phyloP scores from a whole-genome alignment of 2,797 vertebrate species.

The Danionella dracula region DNA sequence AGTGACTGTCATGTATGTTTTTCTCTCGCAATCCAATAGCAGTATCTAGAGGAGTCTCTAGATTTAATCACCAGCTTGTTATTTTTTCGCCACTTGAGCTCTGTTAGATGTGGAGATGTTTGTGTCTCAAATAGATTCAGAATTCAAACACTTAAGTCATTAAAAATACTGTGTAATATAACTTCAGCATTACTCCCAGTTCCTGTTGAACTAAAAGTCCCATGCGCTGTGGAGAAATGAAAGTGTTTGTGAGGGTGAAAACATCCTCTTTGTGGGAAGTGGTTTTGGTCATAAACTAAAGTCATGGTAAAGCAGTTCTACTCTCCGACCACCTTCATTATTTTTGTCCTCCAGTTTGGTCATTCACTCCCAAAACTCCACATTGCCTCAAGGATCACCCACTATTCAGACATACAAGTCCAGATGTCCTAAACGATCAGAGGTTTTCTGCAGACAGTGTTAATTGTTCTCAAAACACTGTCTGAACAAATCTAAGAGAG shows the following conservation, averaged over 20 bases:
- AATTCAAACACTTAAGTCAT: conserved; percentile 2
- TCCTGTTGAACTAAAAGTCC: conserved; percentile 21
- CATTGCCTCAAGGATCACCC: conserved; percentile 1
- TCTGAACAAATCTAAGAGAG: background rate
- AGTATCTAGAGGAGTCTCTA: no score
- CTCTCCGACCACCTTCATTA: conserved; percentile 35
- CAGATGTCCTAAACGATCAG: background rate
- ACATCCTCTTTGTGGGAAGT: conserved; percentile 38
- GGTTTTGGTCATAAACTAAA: conserved; percentile 39
- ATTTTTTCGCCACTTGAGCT: no score
- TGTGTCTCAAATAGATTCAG: background rate
- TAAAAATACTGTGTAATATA: background rate
- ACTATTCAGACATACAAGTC: conserved; percentile 25
- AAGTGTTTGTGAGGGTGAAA: conserved; percentile 22
- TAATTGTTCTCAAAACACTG: background rate
- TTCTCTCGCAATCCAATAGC: no score
- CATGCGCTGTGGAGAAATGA: conserved; percentile 30
- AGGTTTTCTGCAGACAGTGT: background rate
- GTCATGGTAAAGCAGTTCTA: conserved; percentile 39
- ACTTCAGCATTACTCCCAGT: conserved; percentile 1
- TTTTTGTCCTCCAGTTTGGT: conserved; percentile 7
- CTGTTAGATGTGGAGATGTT: background rate
- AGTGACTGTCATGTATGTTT: background rate
- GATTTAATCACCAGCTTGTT: no score
- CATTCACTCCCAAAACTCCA: conserved; percentile 3